Evolutionary conservation across 2,113 vertebrate genomes (phyloP), one percentile per base, ranked within the genome.

Genomic region (Pygoscelis antarcticus): DNA sequence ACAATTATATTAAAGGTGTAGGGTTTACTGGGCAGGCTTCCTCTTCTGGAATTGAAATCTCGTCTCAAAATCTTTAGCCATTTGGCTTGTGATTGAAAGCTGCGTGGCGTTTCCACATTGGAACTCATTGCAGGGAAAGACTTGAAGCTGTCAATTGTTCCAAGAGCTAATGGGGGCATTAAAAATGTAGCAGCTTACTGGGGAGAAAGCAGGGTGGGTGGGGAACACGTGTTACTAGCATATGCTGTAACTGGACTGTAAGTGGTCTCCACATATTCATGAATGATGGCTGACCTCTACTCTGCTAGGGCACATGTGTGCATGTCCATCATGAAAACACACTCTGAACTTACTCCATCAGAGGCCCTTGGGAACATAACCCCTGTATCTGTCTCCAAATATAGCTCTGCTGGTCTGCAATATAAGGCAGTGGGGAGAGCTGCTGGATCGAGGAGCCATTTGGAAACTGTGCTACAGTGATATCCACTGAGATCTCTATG

Each of bases 241-340:
- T 72, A 51, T 74, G 94, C 97, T 97, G 96, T 95, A 83, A 97
- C 92, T 17, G 96, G 93, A 93, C 97, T 84, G 87, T 92, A 89
- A 94, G 78, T 52, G 81, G 90, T 95, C 95, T 96, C 22, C 93
- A 89, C 83, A 40, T 58, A 79, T 89, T 97, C 91, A 81, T 92
- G 95, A 97, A 94, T 94, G 90, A 98, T 83, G 84, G 95, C 91
- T 94, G 93, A 82, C 93, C 80, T 66, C 83, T 68, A 64, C 79
- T 68, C 51, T 70, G 44, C 84, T 86, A 93, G 89, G 84, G 83
- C 83, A 95, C 98, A 98, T 70, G 79, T 98, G 98, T 98, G 96
- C 94, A 93, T 6, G 98, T 98, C 98, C 97, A 93, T 98, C 98
- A 98, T 74, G 85, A 55, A 91, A 69, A 89, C 83, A 79, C 49